Conservation (phyloP, 2,888 invertebrate genomes). For the Lasiommata megera region DNA sequence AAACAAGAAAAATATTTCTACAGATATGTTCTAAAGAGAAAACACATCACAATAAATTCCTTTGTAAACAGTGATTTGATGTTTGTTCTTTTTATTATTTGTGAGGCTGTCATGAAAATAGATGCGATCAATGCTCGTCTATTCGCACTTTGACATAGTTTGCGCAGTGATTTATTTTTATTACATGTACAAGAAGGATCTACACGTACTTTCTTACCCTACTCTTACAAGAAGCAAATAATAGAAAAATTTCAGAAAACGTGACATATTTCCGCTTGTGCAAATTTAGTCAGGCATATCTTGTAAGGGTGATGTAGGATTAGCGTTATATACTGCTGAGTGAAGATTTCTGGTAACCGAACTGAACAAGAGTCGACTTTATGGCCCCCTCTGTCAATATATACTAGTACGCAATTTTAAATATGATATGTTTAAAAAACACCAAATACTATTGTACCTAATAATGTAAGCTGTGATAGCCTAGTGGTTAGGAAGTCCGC, state of each 20-base stretch:
- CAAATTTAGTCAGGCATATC: not conserved
- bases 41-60: slow-evolving; percentile 21
- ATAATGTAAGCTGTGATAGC: no score
- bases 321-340: no score
- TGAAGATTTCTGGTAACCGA: no score
- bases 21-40: no score
- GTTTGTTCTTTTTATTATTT: slow-evolving; percentile 45
- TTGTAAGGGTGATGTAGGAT: not conserved
- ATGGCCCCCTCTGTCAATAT: no score
- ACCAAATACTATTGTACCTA: no score
- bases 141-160: slow-evolving; percentile 40
- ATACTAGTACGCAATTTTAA: no score
- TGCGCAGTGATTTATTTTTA: slow-evolving; percentile 39
- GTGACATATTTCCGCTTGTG: no score
- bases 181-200: not conserved
- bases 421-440: no score
- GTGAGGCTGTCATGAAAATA: slow-evolving; percentile 48
- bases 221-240: not conserved
- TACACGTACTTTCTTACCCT: no score
- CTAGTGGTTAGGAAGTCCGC: no score
- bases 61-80: slow-evolving; percentile 35
- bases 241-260: not conserved
- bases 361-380: no score
- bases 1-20: slow-evolving; percentile 4
- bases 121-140: slow-evolving; percentile 42